Base-by-base conservation (phyloP, 2,113 vertebrate species). In the Sminthopsis crassicaudata region DNA sequence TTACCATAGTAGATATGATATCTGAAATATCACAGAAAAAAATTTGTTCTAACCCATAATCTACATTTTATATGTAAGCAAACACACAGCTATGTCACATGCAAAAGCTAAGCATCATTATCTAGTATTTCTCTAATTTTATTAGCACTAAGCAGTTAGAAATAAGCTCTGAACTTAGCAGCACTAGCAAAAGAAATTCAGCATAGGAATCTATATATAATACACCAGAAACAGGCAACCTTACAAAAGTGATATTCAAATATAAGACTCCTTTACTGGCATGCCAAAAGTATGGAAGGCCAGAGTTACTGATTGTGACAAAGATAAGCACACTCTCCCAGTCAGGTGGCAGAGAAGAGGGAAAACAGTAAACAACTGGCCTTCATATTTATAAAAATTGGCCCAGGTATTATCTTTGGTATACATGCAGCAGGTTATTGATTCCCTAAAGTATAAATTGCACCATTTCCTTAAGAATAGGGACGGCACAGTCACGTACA, bases 401-500 rank as follows among this genome's bases (percentile, higher is more conserved):
- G 92, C 88, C 90, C 88, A 89, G 60, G 52, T 89, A 89, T 91
- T 76, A 76, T 84, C 67, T 84, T 42, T 84, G 67, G n/a, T n/a
- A 91, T 53, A 92, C 67, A 91, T 46, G 88, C 94, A 89, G 94
- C 76, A 92, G 54, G 55, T 42, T 76, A 54, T 92, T 96, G 95
- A 89, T 84, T 84, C 36, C 84, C 95, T 96, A 95, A 84, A 84
- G 90, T 95, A 53, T 57, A 95, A 84, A 94, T 88, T 90, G n/a
- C 53, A 93, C 91, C 90, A 46, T 9, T 0, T 84, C 14, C 0
- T 96, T 42, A 84, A 1, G 8, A 96, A 22, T 0, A 22, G 76
- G 55, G 95, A 52, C 89, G 89, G 90, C 42, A 76, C 12, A 90
- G 27, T 93, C 97, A 99, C 99, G 98, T 99, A 99, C 99, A 99